A percentile compares a stretch with the other conserved stretches of the same genome.
Evolutionary conservation across 1,140 invertebrate species (phyloP).

Genomic region (Brachionus manjavacas): DNA sequence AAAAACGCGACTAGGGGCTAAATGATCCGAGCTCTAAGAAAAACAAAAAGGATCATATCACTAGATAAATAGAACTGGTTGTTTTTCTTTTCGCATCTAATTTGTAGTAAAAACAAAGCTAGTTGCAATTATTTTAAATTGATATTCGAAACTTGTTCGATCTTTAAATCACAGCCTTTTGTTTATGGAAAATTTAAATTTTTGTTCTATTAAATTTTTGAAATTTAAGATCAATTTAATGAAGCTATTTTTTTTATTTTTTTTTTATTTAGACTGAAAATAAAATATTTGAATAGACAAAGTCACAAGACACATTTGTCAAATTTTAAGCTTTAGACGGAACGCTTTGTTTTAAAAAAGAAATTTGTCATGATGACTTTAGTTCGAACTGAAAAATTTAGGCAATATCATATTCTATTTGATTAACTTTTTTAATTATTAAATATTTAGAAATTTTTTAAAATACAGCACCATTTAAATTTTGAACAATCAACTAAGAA

Average conservation of each 20-base stretch:
- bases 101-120: background rate
- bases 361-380: too few relatives aligned
- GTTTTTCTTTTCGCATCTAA: background rate
- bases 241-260: background rate
- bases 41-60: background rate
- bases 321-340: too few relatives aligned
- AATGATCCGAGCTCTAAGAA: background rate
- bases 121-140: background rate
- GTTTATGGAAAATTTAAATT: slow-evolving; percentile 1
- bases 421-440: too few relatives aligned
- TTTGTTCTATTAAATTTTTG: background rate
- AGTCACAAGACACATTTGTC: too few relatives aligned
- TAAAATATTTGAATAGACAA: background rate
- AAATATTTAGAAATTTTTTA: background rate
- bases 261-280: slow-evolving; percentile 13
- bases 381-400: too few relatives aligned
- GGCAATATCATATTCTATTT: too few relatives aligned
- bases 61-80: background rate
- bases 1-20: background rate
- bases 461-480: too few relatives aligned
- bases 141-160: background rate
- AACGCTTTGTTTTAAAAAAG: too few relatives aligned
- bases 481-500: too few relatives aligned
- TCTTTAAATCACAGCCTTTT: background rate
- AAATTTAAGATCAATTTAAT: background rate